Conservation (phyloP, 2,888 invertebrate species). For the Leptopterna dolabrata region DNA sequence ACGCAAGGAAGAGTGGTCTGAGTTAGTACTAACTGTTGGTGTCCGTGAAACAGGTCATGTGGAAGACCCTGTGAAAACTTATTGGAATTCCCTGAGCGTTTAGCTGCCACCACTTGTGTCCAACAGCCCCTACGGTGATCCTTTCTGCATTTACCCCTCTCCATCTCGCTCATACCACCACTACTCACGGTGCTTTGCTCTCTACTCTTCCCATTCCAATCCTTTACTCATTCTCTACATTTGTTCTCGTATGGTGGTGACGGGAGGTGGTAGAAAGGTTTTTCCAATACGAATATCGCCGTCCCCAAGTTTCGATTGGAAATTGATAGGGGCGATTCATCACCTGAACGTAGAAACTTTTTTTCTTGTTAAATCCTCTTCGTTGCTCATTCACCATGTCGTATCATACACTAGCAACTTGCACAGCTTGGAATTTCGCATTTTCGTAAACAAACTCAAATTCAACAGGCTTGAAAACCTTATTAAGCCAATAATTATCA, state of each 20-base stretch:
- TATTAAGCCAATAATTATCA: no score
- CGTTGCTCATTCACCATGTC: background rate
- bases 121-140: conserved; percentile 41
- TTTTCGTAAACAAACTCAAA: no score
- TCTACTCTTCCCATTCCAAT: background rate
- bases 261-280: background rate
- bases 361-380: background rate
- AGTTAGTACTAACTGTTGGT: conserved; percentile 35
- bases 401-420: no score
- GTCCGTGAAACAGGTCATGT: conserved; percentile 49
- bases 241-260: background rate
- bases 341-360: background rate
- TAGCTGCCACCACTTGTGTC: conserved; percentile 46
- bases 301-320: background rate
- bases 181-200: background rate
- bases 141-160: conserved; percentile 28
- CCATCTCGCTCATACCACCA: background rate
- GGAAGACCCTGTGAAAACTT: conserved; percentile 46
- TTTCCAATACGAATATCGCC: conserved; percentile 3
- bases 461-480: no score
- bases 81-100: conserved; percentile 47
- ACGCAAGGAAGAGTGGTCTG: conserved; percentile 9
- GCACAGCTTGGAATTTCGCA: no score
- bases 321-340: conserved; percentile 32
- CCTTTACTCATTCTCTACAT: background rate